Conservation (phyloP, 1,140 invertebrate species). For the Drosophila cardini region DNA sequence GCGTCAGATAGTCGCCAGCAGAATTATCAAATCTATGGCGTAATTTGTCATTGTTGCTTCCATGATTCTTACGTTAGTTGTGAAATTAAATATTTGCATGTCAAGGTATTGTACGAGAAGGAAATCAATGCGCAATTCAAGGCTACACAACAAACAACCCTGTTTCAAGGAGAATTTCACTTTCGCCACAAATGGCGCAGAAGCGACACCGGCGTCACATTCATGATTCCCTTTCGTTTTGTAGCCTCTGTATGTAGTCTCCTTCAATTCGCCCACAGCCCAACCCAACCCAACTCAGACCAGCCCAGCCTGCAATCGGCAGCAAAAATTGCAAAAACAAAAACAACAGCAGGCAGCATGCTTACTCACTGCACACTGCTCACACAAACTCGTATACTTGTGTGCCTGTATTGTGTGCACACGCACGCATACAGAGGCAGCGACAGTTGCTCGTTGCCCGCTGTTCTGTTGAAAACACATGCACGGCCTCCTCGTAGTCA, state of each 20-base stretch:
- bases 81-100: constrained; percentile 54
- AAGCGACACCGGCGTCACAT: constrained; percentile 12
- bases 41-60: constrained; percentile 39
- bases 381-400: constrained; percentile 2
- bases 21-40: constrained; percentile 42
- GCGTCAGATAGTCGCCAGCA: constrained; percentile 5
- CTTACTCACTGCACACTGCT: constrained; percentile 66
- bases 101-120: constrained; percentile 32
- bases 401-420: constrained; percentile 18
- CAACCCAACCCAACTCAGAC: constrained; percentile 8
- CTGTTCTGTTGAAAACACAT: constrained; percentile 63
- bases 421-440: constrained; percentile 21
- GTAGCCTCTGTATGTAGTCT: constrained; percentile 8
- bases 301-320: constrained; percentile 47
- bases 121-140: constrained; percentile 32
- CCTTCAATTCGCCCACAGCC: constrained; percentile 37
- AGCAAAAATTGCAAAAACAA: constrained; percentile 6
- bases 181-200: constrained; percentile 51
- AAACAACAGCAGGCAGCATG: constrained; percentile 33
- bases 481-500: constrained; percentile 67
- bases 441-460: constrained; percentile 55
- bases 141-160: constrained; percentile 44
- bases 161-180: constrained; percentile 44
- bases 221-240: constrained; percentile 71
- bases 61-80: constrained; percentile 36